Percentiles rank a stretch among this genome's conserved stretches.
Conservation (phyloP, 1,140 invertebrate species). For the Scaptomyza pallida region DNA sequence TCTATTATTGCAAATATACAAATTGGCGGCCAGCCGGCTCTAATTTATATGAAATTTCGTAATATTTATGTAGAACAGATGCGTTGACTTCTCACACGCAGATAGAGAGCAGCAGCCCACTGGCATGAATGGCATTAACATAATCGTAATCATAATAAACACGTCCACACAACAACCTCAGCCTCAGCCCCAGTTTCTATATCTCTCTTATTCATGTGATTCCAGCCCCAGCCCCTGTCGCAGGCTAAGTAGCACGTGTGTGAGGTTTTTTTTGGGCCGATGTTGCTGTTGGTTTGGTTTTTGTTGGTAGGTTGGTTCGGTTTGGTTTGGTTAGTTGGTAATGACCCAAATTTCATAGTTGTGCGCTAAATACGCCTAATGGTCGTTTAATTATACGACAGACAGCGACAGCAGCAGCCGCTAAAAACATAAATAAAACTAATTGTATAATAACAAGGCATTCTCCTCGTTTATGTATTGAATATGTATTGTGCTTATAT, state of each 20-base stretch:
- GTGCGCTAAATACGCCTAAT: slow-evolving; percentile 74
- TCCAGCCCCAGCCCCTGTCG: slow-evolving; percentile 9
- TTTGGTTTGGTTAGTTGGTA: slow-evolving; percentile 46
- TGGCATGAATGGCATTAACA: slow-evolving; percentile 41
- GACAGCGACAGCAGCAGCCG: slow-evolving; percentile 62
- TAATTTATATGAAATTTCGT: slow-evolving; percentile 45
- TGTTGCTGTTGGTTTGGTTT: slow-evolving; percentile 36
- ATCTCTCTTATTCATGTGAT: neutral
- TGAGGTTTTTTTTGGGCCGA: slow-evolving; percentile 61
- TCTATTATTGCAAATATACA: slow-evolving; percentile 51
- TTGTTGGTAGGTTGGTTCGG: neutral
- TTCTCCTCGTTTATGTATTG: slow-evolving; percentile 16
- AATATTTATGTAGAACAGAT: slow-evolving; percentile 71
- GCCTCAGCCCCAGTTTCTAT: slow-evolving; percentile 11
- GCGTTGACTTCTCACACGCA: slow-evolving; percentile 40
- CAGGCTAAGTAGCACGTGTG: slow-evolving; percentile 63
- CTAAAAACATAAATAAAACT: slow-evolving; percentile 73
- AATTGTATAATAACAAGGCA: slow-evolving; percentile 76
- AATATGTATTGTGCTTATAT: slow-evolving; percentile 22
- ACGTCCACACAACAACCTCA: slow-evolving; percentile 53
- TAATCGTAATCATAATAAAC: slow-evolving; percentile 78
- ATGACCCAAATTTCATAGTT: slow-evolving; percentile 76
- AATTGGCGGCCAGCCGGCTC: slow-evolving; percentile 51
- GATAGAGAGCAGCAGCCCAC: slow-evolving; percentile 42
- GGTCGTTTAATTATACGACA: slow-evolving; percentile 77